These are phyloP conservation scores for Caracal caracal DNA, from an alignment of 2,113 vertebrate genomes.

Conservation along the genomic window DNA sequence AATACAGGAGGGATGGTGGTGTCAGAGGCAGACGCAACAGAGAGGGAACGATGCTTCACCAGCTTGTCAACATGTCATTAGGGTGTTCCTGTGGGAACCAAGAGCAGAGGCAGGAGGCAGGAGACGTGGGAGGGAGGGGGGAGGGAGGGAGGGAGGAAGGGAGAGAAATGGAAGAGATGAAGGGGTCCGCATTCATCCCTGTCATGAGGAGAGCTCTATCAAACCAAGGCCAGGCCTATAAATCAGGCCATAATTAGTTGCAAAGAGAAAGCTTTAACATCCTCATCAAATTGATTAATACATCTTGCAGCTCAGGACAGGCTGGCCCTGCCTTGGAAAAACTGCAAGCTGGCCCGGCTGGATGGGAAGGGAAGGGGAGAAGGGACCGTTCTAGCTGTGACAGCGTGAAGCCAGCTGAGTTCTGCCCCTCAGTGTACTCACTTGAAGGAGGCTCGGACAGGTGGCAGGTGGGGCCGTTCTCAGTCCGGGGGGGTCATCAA, in stretches of 20 bases:
- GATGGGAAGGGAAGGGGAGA: constrained; percentile 49
- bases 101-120: constrained; percentile 74
- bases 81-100: constrained; percentile 81
- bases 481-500: background rate
- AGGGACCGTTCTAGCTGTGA: background rate
- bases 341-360: constrained; percentile 67
- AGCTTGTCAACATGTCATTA: constrained; percentile 84
- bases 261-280: constrained; percentile 89
- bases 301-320: constrained; percentile 83
- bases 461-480: background rate
- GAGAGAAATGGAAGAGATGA: constrained; percentile 80
- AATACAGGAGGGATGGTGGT: constrained; percentile 38
- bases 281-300: constrained; percentile 90
- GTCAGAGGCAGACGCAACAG: constrained; percentile 77
- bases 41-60: constrained; percentile 80
- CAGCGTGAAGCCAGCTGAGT: background rate
- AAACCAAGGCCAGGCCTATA: constrained; percentile 86
- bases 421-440: background rate
- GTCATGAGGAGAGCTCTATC: constrained; percentile 84
- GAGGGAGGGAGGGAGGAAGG: constrained; percentile 48
- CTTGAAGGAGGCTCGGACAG: background rate
- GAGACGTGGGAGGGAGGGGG: constrained; percentile 32
- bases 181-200: constrained; percentile 85
- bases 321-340: constrained; percentile 81
- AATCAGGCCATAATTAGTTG: constrained; percentile 89